Base-by-base conservation (phyloP, 2,888 invertebrate species). In the Caenorhabditis plicata region DNA sequence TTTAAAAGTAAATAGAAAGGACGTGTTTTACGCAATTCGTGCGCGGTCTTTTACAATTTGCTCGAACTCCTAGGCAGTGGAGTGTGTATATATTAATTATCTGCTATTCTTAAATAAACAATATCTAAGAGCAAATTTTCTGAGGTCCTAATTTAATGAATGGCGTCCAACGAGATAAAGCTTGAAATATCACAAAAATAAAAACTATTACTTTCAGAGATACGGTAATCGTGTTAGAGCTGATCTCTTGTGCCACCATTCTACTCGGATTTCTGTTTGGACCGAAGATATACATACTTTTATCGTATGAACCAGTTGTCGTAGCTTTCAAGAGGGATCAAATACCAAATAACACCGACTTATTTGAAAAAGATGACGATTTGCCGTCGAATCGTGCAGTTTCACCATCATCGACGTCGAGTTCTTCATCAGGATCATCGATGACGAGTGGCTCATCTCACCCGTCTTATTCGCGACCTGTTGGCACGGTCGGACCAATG, bases 281-380 rank as follows among this genome's bases (percentile, higher is more conserved):
- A 5, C 78, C 80, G 5, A 80, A 80, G 43, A 69, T 80, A 42
- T 80, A 80, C 69, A 80, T 80, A 48, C 70, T 80, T 22, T 65
- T 80, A 13, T 73, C 72, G 32, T 80, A 80, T 54, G 80, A 80
- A 54, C 77, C 80, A 20, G 72, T 80, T 11, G 67, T 80, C 15
- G 75, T 80, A 22, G 78, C 80, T 46, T 68, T 65, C 61, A 73
- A 74, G 27, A 64, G 64, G 31, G 68, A 73, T 22, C 64, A 63
- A 17, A 49, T 48, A 41, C 50, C 55, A 9, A 64, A 60, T 38
- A 48, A 64, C 32, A 57, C 64, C 20, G 67, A 71, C 49, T 63
- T 73, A 35, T 73, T 71, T 44, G 73, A 73, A 50, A 71, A 63
- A 58, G 73, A 71, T 22, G 71, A 71, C 32, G 71, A 71, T 40